These are phyloP conservation scores for Rissa tridactyla DNA, from an alignment of 2,113 vertebrate genomes.

Conservation along the genomic window DNA sequence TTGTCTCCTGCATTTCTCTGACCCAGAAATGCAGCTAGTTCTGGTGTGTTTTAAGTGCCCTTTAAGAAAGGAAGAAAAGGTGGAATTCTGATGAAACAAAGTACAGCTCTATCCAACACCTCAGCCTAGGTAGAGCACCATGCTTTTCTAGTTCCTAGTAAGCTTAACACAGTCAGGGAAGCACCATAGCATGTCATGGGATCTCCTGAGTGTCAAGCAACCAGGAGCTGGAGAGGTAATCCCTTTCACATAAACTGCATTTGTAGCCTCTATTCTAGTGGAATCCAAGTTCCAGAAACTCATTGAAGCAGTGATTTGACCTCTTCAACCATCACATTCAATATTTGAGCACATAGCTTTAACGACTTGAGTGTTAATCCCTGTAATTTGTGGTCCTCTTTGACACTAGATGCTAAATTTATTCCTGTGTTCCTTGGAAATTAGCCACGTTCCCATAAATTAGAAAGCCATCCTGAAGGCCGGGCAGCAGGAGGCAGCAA, in stretches of 20 bases:
- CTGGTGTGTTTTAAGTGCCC: neutral
- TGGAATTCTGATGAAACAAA: neutral
- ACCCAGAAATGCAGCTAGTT: neutral
- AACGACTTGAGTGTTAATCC: neutral
- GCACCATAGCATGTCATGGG: neutral
- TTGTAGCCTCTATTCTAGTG: neutral
- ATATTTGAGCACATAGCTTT: accelerated
- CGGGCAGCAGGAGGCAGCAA: neutral
- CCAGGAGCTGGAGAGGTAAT: neutral
- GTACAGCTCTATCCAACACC: neutral
- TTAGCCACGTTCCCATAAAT: neutral
- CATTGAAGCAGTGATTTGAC: neutral
- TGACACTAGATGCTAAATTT: neutral
- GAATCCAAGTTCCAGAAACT: neutral
- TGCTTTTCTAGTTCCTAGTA: neutral
- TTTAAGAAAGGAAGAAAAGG: neutral
- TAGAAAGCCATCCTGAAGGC: neutral
- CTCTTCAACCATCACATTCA: neutral
- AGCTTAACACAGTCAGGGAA: neutral
- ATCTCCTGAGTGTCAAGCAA: neutral
- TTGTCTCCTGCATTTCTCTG: neutral
- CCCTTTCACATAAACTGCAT: accelerated
- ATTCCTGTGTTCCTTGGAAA: neutral
- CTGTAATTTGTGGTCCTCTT: neutral
- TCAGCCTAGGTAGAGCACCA: neutral